Evolutionary conservation across 2,888 invertebrate genomes (phyloP), one percentile per base, ranked within the genome.

Genomic region (Gastracanthus pulcherrimus): DNA sequence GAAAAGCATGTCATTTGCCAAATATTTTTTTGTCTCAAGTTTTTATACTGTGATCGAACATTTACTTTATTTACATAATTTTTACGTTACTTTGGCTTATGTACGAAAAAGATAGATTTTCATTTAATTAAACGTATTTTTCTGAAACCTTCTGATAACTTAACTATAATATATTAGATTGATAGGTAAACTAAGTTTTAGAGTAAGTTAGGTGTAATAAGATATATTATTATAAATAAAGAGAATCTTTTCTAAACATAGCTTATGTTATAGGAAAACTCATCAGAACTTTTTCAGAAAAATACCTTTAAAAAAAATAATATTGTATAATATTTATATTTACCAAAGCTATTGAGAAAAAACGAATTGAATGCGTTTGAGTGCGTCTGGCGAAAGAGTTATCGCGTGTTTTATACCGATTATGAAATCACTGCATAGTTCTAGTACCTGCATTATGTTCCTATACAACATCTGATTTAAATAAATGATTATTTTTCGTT

Each of bases 401-500:
- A 55, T 76, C 77, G 77, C 75, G 75, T 82, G 74, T 79, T 84
- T 82, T 84, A 82, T 78, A 81, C 62, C 78, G 74, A 62, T 69
- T 75, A 71, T 72, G 66, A 79, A 67, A 81, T 74, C 77, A 84
- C 76, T 82, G 85, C 83, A 80, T 84, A 86, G 85, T 75, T 83
- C 48, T 82, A 84, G 86, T 87, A 87, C 86, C 86, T 87, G 86
- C 87, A 85, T 85, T 86, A 84, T 86, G 86, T 87, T 87, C 85
- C 86, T 87, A 87, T 82, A 84, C 83, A 84, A 86, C 84, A 86
- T 87, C 87, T 86, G 76, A 83, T 80, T 85, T 82, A 83, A 82
- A 85, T 86, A 86, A 86, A 88, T 83, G 78, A 86, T 88, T 88
- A 86, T 89, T 87, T 87, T 88, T 88, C 84, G 84, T 88, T 88